Percentiles rank a stretch among this genome's conserved stretches.
Evolutionary conservation across 2,888 invertebrate species (phyloP).

Genomic region (Onchidella celtica): DNA sequence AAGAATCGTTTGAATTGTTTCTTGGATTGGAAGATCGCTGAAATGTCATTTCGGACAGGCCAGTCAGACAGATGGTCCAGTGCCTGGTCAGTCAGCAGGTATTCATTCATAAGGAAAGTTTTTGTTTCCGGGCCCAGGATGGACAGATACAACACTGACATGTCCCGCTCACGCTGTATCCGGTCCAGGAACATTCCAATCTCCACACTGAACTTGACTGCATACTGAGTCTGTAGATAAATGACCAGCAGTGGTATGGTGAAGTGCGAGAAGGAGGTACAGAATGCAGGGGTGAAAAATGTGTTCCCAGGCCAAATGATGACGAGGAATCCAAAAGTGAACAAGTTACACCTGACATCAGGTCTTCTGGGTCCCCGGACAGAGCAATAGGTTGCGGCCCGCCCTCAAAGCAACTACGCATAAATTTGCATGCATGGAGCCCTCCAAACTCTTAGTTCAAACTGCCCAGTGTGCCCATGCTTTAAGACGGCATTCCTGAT

Average conservation of each 20-base stretch:
- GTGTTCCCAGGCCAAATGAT: slow-evolving; percentile 66
- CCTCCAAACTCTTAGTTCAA: no score
- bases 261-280: slow-evolving; percentile 60
- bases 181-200: slow-evolving; percentile 69
- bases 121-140: neutral
- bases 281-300: slow-evolving; percentile 63
- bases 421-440: no score
- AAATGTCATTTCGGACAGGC: slow-evolving; percentile 62
- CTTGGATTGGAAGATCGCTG: slow-evolving; percentile 63
- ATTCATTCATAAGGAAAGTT: slow-evolving; percentile 60
- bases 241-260: slow-evolving; percentile 54
- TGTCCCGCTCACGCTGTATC: slow-evolving; percentile 68
- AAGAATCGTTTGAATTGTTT: slow-evolving; percentile 65
- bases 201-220: slow-evolving; percentile 68
- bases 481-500: no score
- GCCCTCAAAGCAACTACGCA: no score
- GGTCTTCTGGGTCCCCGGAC: no score
- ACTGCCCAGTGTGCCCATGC: no score
- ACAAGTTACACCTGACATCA: no score
- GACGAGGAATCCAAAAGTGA: no score
- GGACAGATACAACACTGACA: slow-evolving; percentile 62
- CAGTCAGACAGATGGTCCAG: slow-evolving; percentile 63
- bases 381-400: no score
- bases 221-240: slow-evolving; percentile 61
- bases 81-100: slow-evolving; percentile 64